Conservation (phyloP, 2,797 vertebrate genomes). For the Enteromius viviparus region DNA sequence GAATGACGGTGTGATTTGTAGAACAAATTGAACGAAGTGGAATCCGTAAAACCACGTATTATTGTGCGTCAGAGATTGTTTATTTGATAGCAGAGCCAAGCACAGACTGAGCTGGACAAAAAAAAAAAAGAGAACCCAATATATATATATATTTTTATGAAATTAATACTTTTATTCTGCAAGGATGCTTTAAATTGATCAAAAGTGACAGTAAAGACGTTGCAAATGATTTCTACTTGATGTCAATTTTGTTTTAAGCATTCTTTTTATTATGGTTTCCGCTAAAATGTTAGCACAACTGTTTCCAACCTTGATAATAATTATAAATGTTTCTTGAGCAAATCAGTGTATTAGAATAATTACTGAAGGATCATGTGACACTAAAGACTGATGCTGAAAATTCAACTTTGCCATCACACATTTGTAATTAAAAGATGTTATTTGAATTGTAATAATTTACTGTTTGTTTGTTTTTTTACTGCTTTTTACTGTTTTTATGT, state of each 20-base stretch:
- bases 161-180: background rate
- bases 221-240: background rate
- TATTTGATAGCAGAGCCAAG: conserved; percentile 20
- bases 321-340: background rate
- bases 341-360: background rate
- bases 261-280: background rate
- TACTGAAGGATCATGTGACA: background rate
- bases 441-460: background rate
- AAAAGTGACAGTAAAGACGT: background rate
- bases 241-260: background rate
- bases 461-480: too few species aligned
- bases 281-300: background rate
- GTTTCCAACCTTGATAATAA: background rate
- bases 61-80: conserved; percentile 49
- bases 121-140: background rate
- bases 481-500: too few species aligned
- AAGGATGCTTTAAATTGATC: background rate
- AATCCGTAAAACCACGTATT: conserved; percentile 56
- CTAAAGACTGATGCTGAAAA: background rate
- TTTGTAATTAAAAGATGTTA: background rate
- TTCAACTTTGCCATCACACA: background rate
- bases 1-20: conserved; percentile 47
- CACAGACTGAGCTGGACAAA: background rate
- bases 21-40: conserved; percentile 46
- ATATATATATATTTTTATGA: too few species aligned